Percentiles rank a stretch among this genome's conserved stretches.
These are phyloP conservation scores for Drosophila demipolita DNA, from an alignment of 2,888 invertebrate genomes.

Conservation along the genomic window DNA sequence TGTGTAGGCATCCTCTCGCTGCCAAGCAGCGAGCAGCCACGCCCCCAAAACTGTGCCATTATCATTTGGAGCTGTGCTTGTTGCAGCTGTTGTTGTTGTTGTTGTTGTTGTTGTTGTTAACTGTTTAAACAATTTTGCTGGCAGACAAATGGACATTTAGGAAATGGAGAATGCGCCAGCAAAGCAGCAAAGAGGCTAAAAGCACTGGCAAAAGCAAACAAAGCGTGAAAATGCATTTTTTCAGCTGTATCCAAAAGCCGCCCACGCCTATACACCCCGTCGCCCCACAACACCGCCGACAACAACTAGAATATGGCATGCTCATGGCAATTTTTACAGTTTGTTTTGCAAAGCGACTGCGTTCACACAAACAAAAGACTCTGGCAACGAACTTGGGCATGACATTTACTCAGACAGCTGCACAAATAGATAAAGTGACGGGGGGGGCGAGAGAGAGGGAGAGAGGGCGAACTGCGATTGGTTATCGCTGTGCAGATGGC, in stretches of 20 bases:
- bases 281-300: neutral
- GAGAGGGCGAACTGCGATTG: conserved; percentile 33
- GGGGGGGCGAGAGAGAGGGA: neutral
- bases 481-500: conserved; percentile 8
- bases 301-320: conserved; percentile 61
- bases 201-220: conserved; percentile 51
- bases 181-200: neutral
- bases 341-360: conserved; percentile 74
- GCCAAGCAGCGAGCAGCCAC: conserved; percentile 39
- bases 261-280: neutral
- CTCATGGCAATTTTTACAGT: conserved; percentile 76
- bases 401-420: conserved; percentile 36
- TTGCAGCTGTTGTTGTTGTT: conserved; percentile 29
- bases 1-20: conserved; percentile 4
- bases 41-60: conserved; percentile 59
- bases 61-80: conserved; percentile 23
- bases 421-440: conserved; percentile 18
- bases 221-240: conserved; percentile 83
- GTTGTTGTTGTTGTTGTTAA: conserved; percentile 25
- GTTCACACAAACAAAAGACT: conserved; percentile 70
- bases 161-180: conserved; percentile 38
- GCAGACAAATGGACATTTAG: conserved; percentile 58
- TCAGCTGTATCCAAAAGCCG: conserved; percentile 26
- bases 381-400: conserved; percentile 76
- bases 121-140: conserved; percentile 56